These are phyloP conservation scores for Aratinga solstitialis DNA, from an alignment of 2,797 vertebrate species.

Conservation along the genomic window DNA sequence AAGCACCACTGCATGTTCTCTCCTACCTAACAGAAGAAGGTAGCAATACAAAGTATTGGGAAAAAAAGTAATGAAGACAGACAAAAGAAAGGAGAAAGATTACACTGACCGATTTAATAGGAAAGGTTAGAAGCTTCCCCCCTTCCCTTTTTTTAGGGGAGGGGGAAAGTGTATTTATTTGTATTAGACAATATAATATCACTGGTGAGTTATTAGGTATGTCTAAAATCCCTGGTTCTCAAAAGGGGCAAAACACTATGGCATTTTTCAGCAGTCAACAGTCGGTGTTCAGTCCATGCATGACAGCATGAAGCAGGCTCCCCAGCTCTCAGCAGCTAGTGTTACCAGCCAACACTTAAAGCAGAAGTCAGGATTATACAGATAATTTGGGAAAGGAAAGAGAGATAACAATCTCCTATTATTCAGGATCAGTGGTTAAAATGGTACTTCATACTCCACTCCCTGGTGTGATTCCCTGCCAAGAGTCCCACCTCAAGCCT, in stretches of 20 bases:
- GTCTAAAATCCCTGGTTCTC: background rate
- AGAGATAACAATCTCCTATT: background rate
- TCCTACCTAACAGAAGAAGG: slow-evolving; percentile 6
- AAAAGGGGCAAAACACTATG: background rate
- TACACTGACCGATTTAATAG: background rate
- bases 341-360: background rate
- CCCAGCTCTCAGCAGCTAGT: background rate
- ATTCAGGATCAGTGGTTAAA: background rate
- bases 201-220: background rate
- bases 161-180: background rate
- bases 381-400: background rate
- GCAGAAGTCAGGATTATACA: background rate
- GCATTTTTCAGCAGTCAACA: background rate
- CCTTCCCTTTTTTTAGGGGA: background rate
- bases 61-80: background rate
- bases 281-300: background rate
- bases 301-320: background rate
- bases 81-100: background rate
- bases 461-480: background rate
- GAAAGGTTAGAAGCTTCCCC: background rate
- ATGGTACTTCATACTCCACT: background rate
- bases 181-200: background rate
- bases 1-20: background rate
- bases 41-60: background rate
- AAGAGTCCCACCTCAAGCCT: background rate